These are phyloP conservation scores for Camponotus floridanus DNA, from an alignment of 1,140 invertebrate genomes.

Conservation along the genomic window DNA sequence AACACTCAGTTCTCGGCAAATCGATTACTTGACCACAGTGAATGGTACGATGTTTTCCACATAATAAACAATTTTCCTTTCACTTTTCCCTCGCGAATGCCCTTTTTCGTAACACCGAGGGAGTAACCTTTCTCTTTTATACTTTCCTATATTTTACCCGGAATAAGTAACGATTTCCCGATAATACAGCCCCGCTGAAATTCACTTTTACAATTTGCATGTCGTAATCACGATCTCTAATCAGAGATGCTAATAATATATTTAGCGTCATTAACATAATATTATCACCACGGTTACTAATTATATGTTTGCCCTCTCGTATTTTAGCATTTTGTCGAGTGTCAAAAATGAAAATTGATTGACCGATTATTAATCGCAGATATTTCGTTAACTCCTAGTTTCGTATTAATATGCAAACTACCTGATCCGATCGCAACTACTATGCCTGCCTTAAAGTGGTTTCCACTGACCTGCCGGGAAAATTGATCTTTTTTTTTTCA, in stretches of 20 bases:
- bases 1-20: no score
- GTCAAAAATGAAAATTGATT: background rate
- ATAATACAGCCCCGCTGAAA: slow-evolving; percentile 3
- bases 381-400: background rate
- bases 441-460: slow-evolving; percentile 9
- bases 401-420: slow-evolving; percentile 3
- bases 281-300: background rate
- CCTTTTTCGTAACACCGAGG: background rate
- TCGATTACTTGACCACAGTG: background rate
- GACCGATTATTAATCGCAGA: background rate
- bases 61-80: slow-evolving; percentile 30
- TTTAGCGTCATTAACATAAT: slow-evolving; percentile 1
- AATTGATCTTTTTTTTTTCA: slow-evolving; percentile 43
- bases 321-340: background rate
- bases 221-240: background rate
- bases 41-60: background rate
- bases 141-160: background rate
- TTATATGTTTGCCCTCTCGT: background rate
- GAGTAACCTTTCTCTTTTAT: slow-evolving; percentile 16
- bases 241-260: background rate
- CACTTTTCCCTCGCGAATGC: background rate
- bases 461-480: slow-evolving; percentile 40
- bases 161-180: background rate
- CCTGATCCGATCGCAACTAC: background rate
- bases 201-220: background rate